These are phyloP conservation scores for Mythimna albipuncta DNA, from an alignment of 2,888 invertebrate genomes.

Conservation along the genomic window DNA sequence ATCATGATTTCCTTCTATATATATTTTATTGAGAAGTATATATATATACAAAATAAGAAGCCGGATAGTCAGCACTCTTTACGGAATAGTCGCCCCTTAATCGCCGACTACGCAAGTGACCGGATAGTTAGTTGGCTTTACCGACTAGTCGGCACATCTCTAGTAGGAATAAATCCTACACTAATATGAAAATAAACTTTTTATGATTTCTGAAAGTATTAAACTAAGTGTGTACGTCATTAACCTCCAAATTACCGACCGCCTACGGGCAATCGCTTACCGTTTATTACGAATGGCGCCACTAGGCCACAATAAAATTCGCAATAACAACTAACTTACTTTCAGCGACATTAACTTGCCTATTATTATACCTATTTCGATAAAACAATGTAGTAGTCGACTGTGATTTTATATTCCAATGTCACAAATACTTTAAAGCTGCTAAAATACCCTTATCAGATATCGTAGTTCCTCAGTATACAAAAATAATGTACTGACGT, in stretches of 20 bases:
- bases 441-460: constrained; percentile 58
- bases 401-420: constrained; percentile 21
- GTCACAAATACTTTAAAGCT: constrained; percentile 51
- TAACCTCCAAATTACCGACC: constrained; percentile 2
- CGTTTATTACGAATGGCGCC: constrained; percentile 18
- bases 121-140: no score
- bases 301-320: not conserved
- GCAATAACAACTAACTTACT: not conserved
- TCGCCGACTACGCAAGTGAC: no score
- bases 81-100: no score
- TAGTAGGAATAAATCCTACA: no score
- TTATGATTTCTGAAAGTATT: no score
- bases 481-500: constrained; percentile 45
- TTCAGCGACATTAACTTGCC: constrained; percentile 1
- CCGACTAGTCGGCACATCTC: no score
- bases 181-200: no score
- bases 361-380: no score
- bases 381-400: not conserved
- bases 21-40: no score
- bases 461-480: constrained; percentile 45
- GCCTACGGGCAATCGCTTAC: not conserved
- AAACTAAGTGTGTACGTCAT: not conserved
- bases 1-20: no score
- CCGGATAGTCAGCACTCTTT: no score
- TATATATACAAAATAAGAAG: no score